Percentiles rank a stretch among this genome's conserved stretches.
Evolutionary conservation across 2,113 vertebrate genomes (phyloP).

Genomic region (Hippocampus zosterae): DNA sequence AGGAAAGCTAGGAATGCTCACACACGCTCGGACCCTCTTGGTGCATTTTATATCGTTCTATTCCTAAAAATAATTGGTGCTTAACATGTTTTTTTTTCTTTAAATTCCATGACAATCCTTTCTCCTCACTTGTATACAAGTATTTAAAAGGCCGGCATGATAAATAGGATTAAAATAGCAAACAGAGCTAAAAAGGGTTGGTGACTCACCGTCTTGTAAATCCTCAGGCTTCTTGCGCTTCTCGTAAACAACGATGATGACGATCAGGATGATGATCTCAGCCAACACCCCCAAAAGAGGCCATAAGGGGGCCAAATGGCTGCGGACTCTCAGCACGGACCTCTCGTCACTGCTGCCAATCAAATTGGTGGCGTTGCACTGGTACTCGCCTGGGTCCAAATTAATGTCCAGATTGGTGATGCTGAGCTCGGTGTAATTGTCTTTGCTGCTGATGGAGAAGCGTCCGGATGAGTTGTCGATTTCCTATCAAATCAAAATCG

Average conservation of each 20-base stretch:
- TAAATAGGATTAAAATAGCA: not conserved
- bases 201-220: conserved; percentile 88
- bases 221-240: conserved; percentile 98
- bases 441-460: conserved; percentile 84
- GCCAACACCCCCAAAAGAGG: conserved; percentile 93
- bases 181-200: not conserved
- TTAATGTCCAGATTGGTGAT: conserved; percentile 85
- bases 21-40: not conserved
- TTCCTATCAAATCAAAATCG: conserved; percentile 65
- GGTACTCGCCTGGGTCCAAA: conserved; percentile 86
- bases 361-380: conserved; percentile 89
- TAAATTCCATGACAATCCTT: not conserved
- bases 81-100: not conserved
- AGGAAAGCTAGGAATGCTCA: not conserved
- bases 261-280: conserved; percentile 89
- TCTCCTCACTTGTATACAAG: not conserved
- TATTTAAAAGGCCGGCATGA: conserved; percentile 1
- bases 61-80: not conserved
- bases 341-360: conserved; percentile 69
- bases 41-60: not conserved
- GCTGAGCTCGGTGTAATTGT: conserved; percentile 89
- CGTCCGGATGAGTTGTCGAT: conserved; percentile 83
- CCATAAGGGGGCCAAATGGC: conserved; percentile 92
- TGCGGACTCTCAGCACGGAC: conserved; percentile 90
- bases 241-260: conserved; percentile 98